These are phyloP conservation scores for Ochropleura plecta DNA, from an alignment of 2,888 invertebrate genomes.

Conservation along the genomic window DNA sequence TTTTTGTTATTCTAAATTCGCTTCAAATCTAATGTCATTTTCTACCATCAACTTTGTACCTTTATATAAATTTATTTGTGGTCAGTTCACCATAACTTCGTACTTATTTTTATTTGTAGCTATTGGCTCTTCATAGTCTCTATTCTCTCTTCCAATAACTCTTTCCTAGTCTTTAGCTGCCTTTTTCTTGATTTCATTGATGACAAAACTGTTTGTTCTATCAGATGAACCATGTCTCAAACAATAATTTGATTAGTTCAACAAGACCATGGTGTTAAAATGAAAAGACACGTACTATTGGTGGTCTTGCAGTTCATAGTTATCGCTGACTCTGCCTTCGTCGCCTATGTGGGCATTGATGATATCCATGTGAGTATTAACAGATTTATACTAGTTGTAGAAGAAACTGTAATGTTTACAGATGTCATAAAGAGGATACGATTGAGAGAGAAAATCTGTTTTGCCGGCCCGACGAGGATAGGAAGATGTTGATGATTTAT, in stretches of 20 bases:
- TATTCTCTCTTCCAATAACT: not conserved
- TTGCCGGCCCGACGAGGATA: too few species aligned
- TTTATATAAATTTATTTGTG: not conserved
- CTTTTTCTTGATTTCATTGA: not conserved
- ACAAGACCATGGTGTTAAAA: constrained; percentile 40
- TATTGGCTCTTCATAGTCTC: not conserved
- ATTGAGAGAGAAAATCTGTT: too few species aligned
- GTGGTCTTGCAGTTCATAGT: constrained; percentile 47
- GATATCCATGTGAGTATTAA: constrained; percentile 52
- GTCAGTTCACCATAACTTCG: not conserved
- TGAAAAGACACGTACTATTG: constrained; percentile 50
- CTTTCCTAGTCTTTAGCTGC: not conserved
- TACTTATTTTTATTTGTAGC: not conserved
- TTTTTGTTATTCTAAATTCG: too few species aligned
- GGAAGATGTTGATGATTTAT: too few species aligned
- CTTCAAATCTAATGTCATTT: too few species aligned
- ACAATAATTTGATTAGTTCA: constrained; percentile 17
- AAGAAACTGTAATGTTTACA: not conserved
- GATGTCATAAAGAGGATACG: not conserved
- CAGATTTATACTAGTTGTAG: not conserved
- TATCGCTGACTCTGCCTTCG: constrained; percentile 32
- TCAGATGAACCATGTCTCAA: constrained; percentile 20
- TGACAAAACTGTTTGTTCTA: not conserved
- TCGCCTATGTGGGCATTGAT: constrained; percentile 44
- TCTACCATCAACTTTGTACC: not conserved